phyloP scores from a whole-genome alignment of 23 tunicate species.

The Halocynthia roretzi region DNA sequence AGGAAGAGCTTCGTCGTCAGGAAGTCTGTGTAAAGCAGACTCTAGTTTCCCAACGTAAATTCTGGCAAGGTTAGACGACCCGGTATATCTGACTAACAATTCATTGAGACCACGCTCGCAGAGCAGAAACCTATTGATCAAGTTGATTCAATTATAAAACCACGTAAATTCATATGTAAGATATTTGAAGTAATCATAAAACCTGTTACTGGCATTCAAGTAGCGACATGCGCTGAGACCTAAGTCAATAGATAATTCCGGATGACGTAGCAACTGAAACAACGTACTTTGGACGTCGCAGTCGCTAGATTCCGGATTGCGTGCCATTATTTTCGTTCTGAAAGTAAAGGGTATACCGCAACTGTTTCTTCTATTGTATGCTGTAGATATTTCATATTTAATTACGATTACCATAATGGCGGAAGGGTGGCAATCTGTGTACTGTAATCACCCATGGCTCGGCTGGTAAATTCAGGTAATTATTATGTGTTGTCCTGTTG shows the following conservation, averaged over 20 bases:
- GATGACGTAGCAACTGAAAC: constrained; percentile 46
- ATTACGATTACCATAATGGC: too few relatives aligned
- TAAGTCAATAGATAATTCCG: constrained; percentile 46
- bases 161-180: neutral
- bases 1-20: constrained; percentile 43
- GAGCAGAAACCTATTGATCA: constrained; percentile 1
- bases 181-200: neutral
- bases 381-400: too few relatives aligned
- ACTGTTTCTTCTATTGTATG: too few relatives aligned
- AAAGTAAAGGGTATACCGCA: too few relatives aligned
- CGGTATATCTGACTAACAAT: constrained; percentile 49
- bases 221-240: constrained; percentile 56
- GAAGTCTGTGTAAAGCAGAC: constrained; percentile 43
- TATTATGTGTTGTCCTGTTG: too few relatives aligned
- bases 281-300: constrained; percentile 31
- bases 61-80: constrained; percentile 65
- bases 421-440: too few relatives aligned
- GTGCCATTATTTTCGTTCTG: constrained; percentile 54
- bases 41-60: constrained; percentile 63
- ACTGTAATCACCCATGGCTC: too few relatives aligned
- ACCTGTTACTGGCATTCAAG: constrained; percentile 61
- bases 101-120: constrained; percentile 62
- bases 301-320: constrained; percentile 1
- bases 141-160: neutral
- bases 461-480: too few relatives aligned